Evolutionary conservation across 2,113 vertebrate species (phyloP).

Genomic region (Misgurnus anguillicaudatus): DNA sequence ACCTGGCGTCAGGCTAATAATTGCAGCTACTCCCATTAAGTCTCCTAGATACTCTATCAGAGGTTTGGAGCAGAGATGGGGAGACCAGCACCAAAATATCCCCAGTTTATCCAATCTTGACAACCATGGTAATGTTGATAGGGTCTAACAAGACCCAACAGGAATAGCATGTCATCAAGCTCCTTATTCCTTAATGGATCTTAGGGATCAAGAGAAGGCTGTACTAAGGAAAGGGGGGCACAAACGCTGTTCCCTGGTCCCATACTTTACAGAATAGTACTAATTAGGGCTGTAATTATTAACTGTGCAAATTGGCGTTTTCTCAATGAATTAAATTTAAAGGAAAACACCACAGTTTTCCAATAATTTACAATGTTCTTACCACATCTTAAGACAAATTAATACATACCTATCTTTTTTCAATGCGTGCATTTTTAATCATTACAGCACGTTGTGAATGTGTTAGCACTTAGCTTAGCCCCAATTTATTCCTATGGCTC

Average conservation of each 20-base stretch:
- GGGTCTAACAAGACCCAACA: slow-evolving; percentile 67
- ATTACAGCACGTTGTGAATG: too few relatives aligned
- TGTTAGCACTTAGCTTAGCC: too few relatives aligned
- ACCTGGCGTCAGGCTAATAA: slow-evolving; percentile 61
- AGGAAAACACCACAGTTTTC: too few relatives aligned
- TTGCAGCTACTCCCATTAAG: slow-evolving; percentile 55
- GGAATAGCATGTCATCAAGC: slow-evolving; percentile 78
- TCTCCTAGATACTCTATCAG: slow-evolving; percentile 59
- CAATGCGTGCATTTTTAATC: too few relatives aligned
- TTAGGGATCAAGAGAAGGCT: slow-evolving; percentile 68
- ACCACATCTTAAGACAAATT: too few relatives aligned
- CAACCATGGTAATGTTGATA: slow-evolving; percentile 62
- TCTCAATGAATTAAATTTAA: too few relatives aligned
- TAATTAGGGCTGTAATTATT: too few relatives aligned
- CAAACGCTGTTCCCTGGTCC: slow-evolving; percentile 36
- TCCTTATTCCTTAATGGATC: slow-evolving; percentile 69
- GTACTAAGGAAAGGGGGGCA: slow-evolving; percentile 48
- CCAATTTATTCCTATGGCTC: too few relatives aligned
- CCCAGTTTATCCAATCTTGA: slow-evolving; percentile 50
- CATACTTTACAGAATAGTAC: not conserved
- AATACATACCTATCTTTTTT: too few relatives aligned
- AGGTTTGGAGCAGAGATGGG: slow-evolving; percentile 67
- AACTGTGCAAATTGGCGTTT: too few relatives aligned
- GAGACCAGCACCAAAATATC: slow-evolving; percentile 79
- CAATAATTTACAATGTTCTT: too few relatives aligned